phyloP scores from a whole-genome alignment of 1,140 invertebrate genomes.

The Hestina assimilis region DNA sequence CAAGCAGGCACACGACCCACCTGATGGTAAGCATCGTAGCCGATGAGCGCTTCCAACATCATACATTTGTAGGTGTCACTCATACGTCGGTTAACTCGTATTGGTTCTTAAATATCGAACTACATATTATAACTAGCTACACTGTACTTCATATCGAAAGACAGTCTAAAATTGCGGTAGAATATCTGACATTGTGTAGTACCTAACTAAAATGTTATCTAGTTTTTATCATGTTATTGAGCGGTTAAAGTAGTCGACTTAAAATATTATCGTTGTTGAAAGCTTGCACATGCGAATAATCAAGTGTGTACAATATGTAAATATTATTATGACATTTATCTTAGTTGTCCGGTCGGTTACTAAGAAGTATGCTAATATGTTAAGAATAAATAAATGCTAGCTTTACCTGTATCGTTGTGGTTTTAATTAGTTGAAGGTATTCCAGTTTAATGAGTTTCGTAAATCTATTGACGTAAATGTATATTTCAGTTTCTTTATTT shows the following conservation, averaged over 20 bases:
- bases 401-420: constrained; percentile 35
- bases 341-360: constrained; percentile 43
- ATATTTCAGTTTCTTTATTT: not conserved
- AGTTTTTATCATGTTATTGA: not conserved
- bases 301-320: constrained; percentile 34
- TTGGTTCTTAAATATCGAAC: too few species aligned
- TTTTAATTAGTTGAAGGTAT: constrained; percentile 49
- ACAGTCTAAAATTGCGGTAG: too few species aligned
- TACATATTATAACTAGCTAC: too few species aligned
- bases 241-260: constrained; percentile 16
- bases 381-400: constrained; percentile 13
- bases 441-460: constrained; percentile 1
- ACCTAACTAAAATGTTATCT: too few species aligned
- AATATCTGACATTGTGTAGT: too few species aligned
- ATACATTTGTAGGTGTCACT: too few species aligned
- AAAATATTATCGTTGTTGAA: constrained; percentile 20
- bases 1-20: too few species aligned
- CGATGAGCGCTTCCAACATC: too few species aligned
- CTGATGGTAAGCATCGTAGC: too few species aligned
- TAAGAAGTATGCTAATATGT: constrained; percentile 48
- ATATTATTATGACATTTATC: constrained; percentile 45
- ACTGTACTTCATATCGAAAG: too few species aligned
- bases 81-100: too few species aligned
- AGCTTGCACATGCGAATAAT: constrained; percentile 24
- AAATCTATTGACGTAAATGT: not conserved